These are phyloP conservation scores for Leptinotarsa undecemlineata DNA, from an alignment of 1,140 invertebrate genomes.

Conservation along the genomic window DNA sequence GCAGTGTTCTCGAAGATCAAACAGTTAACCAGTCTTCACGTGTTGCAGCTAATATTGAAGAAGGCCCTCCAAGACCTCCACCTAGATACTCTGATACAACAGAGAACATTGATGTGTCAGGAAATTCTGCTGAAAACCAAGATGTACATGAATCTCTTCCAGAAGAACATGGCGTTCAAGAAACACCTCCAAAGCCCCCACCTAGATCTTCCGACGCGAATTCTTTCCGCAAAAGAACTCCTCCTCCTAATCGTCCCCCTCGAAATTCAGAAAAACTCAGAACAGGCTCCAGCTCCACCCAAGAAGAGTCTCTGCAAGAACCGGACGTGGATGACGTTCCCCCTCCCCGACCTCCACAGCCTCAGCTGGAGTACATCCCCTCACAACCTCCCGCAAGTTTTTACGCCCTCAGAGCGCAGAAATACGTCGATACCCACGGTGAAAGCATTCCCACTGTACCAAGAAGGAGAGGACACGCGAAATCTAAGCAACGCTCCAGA, in stretches of 20 bases:
- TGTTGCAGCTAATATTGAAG: background rate
- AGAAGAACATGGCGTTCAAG: background rate
- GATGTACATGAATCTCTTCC: background rate
- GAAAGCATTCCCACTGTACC: conserved; percentile 53
- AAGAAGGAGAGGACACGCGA: conserved; percentile 47
- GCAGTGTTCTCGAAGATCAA: too few relatives aligned
- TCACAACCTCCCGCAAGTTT: conserved; percentile 53
- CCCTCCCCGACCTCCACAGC: conserved; percentile 62
- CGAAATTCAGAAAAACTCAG: conserved; percentile 24
- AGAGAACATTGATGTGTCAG: too few relatives aligned
- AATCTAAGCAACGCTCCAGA: conserved; percentile 50
- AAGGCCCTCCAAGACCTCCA: conserved; percentile 24
- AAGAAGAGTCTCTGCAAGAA: conserved; percentile 32
- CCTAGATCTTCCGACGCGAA: background rate
- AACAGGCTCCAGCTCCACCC: conserved; percentile 2
- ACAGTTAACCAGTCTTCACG: too few relatives aligned
- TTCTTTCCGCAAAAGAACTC: background rate
- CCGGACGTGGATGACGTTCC: conserved; percentile 50
- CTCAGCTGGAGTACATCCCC: conserved; percentile 55
- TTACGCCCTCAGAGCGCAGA: conserved; percentile 55
- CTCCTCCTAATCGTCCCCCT: conserved; percentile 23
- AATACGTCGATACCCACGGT: conserved; percentile 56
- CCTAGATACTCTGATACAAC: conserved; percentile 16
- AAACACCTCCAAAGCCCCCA: conserved; percentile 7
- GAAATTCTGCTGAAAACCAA: too few relatives aligned